Percentiles rank a stretch among this genome's conserved stretches.
Evolutionary conservation across 53 echinoderm and acorn worm genomes (phyloP).

Genomic region (Stichopus horrens): DNA sequence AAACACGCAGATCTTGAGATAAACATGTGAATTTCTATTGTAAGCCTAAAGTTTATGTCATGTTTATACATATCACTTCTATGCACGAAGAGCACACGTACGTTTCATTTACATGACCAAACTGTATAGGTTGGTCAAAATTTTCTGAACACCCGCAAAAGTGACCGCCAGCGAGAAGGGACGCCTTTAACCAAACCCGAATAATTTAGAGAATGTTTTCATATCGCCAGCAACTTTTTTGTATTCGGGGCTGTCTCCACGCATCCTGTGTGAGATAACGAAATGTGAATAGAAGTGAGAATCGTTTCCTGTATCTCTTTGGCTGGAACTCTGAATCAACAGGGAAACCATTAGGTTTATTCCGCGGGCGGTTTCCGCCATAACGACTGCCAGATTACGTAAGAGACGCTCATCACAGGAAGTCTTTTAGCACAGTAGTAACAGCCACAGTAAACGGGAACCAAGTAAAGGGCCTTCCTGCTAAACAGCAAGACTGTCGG

Average conservation of each 20-base stretch:
- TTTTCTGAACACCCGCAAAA: too few relatives aligned
- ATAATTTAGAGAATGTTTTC: neutral
- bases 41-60: too few relatives aligned
- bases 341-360: neutral
- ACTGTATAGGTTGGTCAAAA: too few relatives aligned
- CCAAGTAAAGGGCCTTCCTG: too few relatives aligned
- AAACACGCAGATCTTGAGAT: too few relatives aligned
- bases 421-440: neutral
- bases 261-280: constrained; percentile 12
- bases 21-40: too few relatives aligned
- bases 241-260: neutral
- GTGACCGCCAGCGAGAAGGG: neutral
- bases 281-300: neutral
- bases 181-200: neutral
- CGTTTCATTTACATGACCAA: too few relatives aligned
- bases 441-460: too few relatives aligned
- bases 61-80: too few relatives aligned
- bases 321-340: constrained; percentile 24
- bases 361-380: constrained; percentile 2
- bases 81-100: too few relatives aligned
- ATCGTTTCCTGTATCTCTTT: neutral
- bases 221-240: neutral
- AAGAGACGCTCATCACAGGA: constrained; percentile 2
- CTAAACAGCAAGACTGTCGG: too few relatives aligned
- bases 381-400: constrained; percentile 10